phyloP scores from a whole-genome alignment of 2,113 vertebrate genomes.

The Propithecus coquereli region DNA sequence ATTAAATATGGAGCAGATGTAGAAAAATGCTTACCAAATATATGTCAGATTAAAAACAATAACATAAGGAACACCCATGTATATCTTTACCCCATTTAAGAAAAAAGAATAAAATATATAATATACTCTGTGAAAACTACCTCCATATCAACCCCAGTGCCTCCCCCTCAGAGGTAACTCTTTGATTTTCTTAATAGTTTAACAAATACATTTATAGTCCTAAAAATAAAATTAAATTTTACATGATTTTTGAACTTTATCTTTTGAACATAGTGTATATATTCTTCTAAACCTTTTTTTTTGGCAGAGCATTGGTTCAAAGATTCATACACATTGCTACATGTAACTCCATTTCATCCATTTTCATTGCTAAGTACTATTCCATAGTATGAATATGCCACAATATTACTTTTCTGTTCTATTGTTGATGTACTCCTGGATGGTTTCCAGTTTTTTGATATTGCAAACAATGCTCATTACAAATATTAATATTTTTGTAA shows the following conservation, averaged over 20 bases:
- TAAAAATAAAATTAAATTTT: not conserved
- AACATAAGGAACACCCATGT: not conserved
- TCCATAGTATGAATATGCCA: not conserved
- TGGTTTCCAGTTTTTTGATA: not conserved
- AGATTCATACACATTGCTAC: not conserved
- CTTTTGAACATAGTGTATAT: not conserved
- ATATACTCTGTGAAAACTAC: not conserved
- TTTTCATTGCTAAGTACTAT: not conserved
- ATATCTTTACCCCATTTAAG: not conserved
- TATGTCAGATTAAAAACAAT: slow-evolving; percentile 8
- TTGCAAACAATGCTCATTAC: not conserved
- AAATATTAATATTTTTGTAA: not conserved
- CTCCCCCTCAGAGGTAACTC: not conserved
- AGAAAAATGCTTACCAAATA: not conserved
- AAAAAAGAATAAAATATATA: not conserved
- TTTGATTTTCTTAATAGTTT: not conserved
- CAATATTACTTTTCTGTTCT: not conserved
- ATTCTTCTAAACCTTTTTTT: not conserved
- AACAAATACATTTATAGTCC: not conserved
- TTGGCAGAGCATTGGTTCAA: not conserved
- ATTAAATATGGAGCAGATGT: not conserved
- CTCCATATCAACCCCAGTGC: not conserved
- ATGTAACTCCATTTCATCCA: not conserved
- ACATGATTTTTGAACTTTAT: not conserved
- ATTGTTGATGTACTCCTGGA: not conserved